Percentiles rank a stretch among this genome's conserved stretches.
Conservation (phyloP, 2,113 vertebrate species). For the Clarias magur region DNA sequence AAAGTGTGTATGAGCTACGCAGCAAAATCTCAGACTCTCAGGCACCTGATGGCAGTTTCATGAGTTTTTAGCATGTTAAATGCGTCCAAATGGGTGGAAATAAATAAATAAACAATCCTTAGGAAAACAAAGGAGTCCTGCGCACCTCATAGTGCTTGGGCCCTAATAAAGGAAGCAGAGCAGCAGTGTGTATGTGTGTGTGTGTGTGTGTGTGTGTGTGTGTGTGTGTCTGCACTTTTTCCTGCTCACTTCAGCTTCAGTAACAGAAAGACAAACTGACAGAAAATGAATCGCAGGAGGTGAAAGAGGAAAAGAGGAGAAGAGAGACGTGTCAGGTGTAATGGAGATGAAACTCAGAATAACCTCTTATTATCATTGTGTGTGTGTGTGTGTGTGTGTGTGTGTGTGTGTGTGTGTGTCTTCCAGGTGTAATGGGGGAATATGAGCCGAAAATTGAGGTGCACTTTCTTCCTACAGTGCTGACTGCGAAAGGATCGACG, state of each 20-base stretch:
- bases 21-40: too few relatives aligned
- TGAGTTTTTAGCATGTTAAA: too few relatives aligned
- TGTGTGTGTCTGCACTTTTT: neutral
- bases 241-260: neutral
- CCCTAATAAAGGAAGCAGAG: constrained; percentile 46
- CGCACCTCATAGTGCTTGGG: too few relatives aligned
- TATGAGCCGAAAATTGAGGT: constrained; percentile 99
- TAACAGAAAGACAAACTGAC: neutral
- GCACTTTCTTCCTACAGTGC: constrained; percentile 87
- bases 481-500: constrained; percentile 87
- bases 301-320: neutral
- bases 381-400: constrained; percentile 44
- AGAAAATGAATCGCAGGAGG: neutral
- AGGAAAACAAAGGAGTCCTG: too few relatives aligned
- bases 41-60: too few relatives aligned
- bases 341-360: neutral
- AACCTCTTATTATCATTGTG: neutral
- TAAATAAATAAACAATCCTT: too few relatives aligned
- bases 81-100: too few relatives aligned
- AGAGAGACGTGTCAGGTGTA: neutral
- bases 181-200: too few relatives aligned
- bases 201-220: too few relatives aligned
- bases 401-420: constrained; percentile 35
- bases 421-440: constrained; percentile 94
- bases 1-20: too few relatives aligned